Evolutionary conservation across 1,140 invertebrate genomes (phyloP).

Genomic region (Latrodectus geometricus): DNA sequence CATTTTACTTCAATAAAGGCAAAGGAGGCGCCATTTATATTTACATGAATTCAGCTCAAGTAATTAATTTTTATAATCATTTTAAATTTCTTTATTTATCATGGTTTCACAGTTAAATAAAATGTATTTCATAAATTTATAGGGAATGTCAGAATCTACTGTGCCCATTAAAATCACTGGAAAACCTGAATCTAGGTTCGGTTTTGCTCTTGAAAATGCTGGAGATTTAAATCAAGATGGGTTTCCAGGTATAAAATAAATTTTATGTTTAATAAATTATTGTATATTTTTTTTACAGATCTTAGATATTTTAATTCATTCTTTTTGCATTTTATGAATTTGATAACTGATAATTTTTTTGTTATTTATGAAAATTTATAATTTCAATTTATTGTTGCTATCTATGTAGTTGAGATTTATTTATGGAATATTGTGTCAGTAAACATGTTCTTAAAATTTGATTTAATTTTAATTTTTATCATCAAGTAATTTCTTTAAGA

Average conservation of each 20-base stretch:
- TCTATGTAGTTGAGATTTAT: no score
- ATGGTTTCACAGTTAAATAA: not conserved
- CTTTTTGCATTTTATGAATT: no score
- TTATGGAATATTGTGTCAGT: no score
- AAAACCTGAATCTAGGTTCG: conserved; percentile 82
- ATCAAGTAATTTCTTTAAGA: no score
- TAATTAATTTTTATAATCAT: conserved; percentile 10
- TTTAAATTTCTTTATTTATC: not conserved
- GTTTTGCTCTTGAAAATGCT: conserved; percentile 84
- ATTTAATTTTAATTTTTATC: no score
- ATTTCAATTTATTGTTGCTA: no score
- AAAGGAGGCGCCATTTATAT: conserved; percentile 91
- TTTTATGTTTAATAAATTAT: no score
- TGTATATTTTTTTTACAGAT: no score
- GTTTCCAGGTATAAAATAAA: conserved; percentile 42
- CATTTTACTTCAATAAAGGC: conserved; percentile 87
- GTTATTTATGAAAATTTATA: no score
- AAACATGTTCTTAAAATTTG: no score
- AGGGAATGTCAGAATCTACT: conserved; percentile 21
- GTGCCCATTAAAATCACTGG: conserved; percentile 74
- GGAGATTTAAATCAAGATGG: conserved; percentile 88
- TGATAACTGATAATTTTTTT: no score
- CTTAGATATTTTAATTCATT: no score
- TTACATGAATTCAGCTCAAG: conserved; percentile 76
- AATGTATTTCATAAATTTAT: not conserved